Conservation (phyloP, 2,797 vertebrate genomes). For the Sorex maritimensis region DNA sequence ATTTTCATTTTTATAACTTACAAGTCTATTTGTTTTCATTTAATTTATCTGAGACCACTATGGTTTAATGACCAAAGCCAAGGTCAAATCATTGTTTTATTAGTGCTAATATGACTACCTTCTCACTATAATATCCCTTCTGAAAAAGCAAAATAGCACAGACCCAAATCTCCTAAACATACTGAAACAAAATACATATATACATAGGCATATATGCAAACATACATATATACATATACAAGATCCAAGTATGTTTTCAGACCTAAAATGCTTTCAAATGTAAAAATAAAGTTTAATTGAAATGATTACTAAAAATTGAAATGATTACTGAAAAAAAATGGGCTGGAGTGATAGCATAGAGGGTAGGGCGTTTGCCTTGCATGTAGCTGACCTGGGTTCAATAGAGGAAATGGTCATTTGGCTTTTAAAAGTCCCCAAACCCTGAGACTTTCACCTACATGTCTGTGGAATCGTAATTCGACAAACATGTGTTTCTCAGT, state of each 20-base stretch:
- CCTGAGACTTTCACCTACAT: neutral
- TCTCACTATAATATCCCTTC: neutral
- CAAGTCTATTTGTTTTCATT: neutral
- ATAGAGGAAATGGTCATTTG: no score
- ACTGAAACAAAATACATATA: neutral
- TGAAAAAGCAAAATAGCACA: slow-evolving; percentile 4
- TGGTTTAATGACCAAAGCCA: neutral
- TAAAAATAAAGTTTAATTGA: slow-evolving; percentile 28
- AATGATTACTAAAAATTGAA: neutral
- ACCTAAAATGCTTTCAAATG: neutral
- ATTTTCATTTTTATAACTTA: slow-evolving; percentile 2
- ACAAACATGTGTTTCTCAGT: neutral
- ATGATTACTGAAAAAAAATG: no score
- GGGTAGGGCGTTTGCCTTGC: no score
- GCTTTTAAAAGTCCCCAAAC: no score
- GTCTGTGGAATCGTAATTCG: neutral
- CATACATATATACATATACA: neutral
- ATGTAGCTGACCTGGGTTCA: no score
- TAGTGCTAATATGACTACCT: neutral
- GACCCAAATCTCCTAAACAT: slow-evolving; percentile 6
- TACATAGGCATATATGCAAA: no score
- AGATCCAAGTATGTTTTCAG: neutral
- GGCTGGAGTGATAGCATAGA: no score
- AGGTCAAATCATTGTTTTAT: neutral
- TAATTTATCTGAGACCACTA: neutral